Evolutionary conservation across 2,888 invertebrate genomes (phyloP).

Genomic region (Orthonevra nobilis): DNA sequence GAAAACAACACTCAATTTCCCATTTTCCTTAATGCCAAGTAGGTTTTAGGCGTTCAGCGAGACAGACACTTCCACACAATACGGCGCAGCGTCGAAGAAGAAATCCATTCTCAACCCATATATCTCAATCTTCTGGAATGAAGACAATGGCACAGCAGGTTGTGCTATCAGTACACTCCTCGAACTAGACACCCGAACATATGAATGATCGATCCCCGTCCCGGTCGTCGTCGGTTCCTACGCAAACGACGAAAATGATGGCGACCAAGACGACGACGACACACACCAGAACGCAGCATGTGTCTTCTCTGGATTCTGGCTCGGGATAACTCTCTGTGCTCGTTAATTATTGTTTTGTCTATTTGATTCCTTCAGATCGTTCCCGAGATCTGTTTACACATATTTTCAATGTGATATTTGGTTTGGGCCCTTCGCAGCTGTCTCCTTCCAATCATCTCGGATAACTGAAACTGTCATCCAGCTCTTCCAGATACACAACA

Average conservation of each 20-base stretch:
- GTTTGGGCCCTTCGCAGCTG: too few relatives aligned
- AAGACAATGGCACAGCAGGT: slow-evolving; percentile 69
- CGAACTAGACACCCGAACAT: slow-evolving; percentile 25
- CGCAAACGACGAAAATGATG: too few relatives aligned
- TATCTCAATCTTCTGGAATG: slow-evolving; percentile 62
- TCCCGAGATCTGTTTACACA: slow-evolving; percentile 54
- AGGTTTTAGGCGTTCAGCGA: too few relatives aligned
- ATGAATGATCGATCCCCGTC: slow-evolving; percentile 59
- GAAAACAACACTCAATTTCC: slow-evolving; percentile 34
- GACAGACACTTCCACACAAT: too few relatives aligned
- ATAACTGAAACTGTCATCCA: slow-evolving; percentile 51
- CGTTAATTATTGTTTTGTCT: slow-evolving; percentile 64
- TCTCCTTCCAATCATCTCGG: slow-evolving; percentile 27
- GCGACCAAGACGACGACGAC: too few relatives aligned
- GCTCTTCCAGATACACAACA: slow-evolving; percentile 19
- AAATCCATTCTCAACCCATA: slow-evolving; percentile 60
- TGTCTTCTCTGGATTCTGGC: slow-evolving; percentile 36
- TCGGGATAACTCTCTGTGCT: slow-evolving; percentile 38
- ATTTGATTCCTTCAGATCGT: slow-evolving; percentile 57
- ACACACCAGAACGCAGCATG: slow-evolving; percentile 62
- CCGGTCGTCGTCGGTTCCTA: too few relatives aligned
- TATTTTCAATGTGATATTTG: slow-evolving; percentile 4
- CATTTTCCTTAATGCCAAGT: slow-evolving; percentile 45
- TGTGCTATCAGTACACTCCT: slow-evolving; percentile 30
- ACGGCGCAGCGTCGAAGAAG: too few relatives aligned